Conservation (phyloP, 2,113 vertebrate species). For the Himantopus leucocephalus region DNA sequence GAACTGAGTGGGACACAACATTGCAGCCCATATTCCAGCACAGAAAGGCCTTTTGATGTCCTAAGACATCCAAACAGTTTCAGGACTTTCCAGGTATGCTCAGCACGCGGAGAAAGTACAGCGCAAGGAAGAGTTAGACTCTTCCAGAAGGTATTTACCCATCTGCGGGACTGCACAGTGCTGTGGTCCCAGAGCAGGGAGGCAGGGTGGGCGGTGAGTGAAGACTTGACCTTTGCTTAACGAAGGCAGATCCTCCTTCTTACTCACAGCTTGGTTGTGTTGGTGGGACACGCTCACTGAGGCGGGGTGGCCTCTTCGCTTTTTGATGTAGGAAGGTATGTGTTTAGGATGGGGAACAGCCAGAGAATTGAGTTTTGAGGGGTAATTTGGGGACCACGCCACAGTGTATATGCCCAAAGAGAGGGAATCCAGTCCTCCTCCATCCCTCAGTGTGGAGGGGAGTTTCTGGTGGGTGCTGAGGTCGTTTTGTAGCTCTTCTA, state of each 20-base stretch:
- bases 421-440: background rate
- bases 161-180: background rate
- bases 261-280: background rate
- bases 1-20: background rate
- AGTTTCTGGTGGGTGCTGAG: background rate
- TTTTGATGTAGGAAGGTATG: background rate
- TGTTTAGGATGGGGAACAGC: background rate
- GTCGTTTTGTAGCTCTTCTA: background rate
- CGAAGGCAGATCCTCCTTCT: background rate
- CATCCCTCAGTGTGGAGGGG: background rate
- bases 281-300: background rate
- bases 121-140: background rate
- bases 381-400: too few species aligned
- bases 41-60: background rate
- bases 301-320: background rate
- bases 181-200: background rate
- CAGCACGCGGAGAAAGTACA: background rate
- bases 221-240: background rate
- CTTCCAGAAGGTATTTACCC: background rate
- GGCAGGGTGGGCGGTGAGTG: background rate
- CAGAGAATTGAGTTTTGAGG: background rate
- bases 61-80: background rate
- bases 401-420: background rate
- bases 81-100: background rate
- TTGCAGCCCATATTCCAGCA: background rate